These are phyloP conservation scores for Galeruca laticollis DNA, from an alignment of 2,888 invertebrate species.

Conservation along the genomic window DNA sequence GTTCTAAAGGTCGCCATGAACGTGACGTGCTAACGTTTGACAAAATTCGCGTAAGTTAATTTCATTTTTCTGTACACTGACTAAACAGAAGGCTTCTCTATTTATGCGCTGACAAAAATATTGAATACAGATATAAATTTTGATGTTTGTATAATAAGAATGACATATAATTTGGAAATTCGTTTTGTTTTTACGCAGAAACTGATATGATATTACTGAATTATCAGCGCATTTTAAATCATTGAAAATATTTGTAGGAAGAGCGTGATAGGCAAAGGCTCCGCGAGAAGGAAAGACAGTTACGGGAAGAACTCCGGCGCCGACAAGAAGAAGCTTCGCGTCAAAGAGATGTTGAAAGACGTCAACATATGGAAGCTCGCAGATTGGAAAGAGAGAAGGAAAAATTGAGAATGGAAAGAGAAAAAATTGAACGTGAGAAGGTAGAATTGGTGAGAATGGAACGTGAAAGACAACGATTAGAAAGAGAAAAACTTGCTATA, in stretches of 20 bases:
- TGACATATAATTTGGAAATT: no score
- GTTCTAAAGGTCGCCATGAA: constrained; percentile 47
- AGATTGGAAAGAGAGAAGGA: constrained; percentile 85
- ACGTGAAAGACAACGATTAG: constrained; percentile 83
- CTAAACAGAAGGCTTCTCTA: no score
- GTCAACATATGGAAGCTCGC: constrained; percentile 87
- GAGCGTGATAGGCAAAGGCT: constrained; percentile 80
- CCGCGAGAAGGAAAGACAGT: constrained; percentile 81
- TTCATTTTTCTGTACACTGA: background rate
- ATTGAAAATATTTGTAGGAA: constrained; percentile 67
- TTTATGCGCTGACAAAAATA: no score
- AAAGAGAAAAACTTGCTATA: constrained; percentile 69
- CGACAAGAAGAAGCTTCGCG: constrained; percentile 83
- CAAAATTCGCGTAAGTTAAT: constrained; percentile 77
- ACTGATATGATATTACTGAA: background rate
- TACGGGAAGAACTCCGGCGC: constrained; percentile 85
- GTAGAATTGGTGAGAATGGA: constrained; percentile 86
- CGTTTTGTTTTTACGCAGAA: background rate
- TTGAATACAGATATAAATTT: no score
- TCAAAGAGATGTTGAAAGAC: constrained; percentile 78
- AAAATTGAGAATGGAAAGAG: constrained; percentile 84
- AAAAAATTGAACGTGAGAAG: constrained; percentile 89
- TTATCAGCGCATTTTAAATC: background rate
- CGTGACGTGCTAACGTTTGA: constrained; percentile 81
- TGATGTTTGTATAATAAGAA: no score